Conservation (phyloP, 2,113 vertebrate genomes). For the Otocyon megalotis region DNA sequence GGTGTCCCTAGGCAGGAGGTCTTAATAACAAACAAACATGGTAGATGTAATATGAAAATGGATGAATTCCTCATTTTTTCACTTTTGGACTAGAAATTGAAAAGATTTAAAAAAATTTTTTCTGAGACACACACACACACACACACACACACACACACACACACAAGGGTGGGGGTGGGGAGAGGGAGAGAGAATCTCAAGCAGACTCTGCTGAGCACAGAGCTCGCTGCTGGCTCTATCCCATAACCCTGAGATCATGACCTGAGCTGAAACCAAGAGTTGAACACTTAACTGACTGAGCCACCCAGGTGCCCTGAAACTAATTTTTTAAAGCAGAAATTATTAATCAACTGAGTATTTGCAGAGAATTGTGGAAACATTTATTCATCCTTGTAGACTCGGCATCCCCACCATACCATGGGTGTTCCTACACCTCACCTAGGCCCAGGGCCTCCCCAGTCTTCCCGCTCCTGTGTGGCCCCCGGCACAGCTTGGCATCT, state of each 20-base stretch:
- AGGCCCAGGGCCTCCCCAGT: neutral
- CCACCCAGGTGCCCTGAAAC: neutral
- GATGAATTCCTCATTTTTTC: neutral
- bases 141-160: too few relatives aligned
- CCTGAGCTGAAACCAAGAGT: neutral
- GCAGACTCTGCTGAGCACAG: neutral
- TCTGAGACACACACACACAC: neutral
- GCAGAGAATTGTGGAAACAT: neutral
- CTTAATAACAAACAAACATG: neutral
- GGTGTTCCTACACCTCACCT: neutral
- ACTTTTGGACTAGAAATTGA: neutral
- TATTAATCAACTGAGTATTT: neutral
- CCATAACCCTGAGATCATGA: neutral
- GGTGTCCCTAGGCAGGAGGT: neutral
- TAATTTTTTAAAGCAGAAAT: neutral
- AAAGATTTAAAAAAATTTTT: neutral
- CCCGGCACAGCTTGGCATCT: neutral
- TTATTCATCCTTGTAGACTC: neutral
- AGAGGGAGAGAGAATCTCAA: neutral
- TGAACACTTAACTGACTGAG: neutral
- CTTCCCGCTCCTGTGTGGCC: neutral
- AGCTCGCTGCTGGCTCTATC: neutral
- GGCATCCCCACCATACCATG: neutral
- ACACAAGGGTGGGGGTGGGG: too few relatives aligned
- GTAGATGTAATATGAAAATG: neutral